These are phyloP conservation scores for Lasioglossum zephyrum DNA, from an alignment of 2,888 invertebrate genomes.

Conservation along the genomic window DNA sequence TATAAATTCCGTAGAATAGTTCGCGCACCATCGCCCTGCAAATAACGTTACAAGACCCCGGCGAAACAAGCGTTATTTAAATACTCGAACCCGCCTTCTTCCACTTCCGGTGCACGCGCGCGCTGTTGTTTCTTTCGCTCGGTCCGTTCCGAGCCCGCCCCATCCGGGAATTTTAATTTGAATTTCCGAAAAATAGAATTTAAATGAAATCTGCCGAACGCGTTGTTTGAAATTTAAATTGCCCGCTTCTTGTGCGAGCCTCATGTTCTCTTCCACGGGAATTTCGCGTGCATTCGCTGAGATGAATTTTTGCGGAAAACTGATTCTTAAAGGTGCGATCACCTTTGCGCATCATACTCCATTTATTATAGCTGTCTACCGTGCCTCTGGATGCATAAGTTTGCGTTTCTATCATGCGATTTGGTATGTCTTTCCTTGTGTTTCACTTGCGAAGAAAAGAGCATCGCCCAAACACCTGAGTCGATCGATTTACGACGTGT, in stretches of 20 bases:
- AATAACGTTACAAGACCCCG: slow-evolving; percentile 16
- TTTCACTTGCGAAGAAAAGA: too few relatives aligned
- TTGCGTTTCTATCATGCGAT: too few relatives aligned
- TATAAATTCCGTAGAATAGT: slow-evolving; percentile 44
- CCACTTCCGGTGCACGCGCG: background rate
- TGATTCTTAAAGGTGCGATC: background rate
- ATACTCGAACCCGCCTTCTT: slow-evolving; percentile 17
- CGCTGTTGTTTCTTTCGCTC: background rate
- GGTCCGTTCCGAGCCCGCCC: background rate
- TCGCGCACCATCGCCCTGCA: slow-evolving; percentile 22
- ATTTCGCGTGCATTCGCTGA: background rate
- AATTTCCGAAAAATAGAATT: background rate
- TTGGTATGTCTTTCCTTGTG: too few relatives aligned
- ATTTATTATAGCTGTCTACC: too few relatives aligned
- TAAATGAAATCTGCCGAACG: background rate
- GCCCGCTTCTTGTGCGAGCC: background rate
- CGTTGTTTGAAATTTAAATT: slow-evolving; percentile 2
- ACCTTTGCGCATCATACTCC: too few relatives aligned
- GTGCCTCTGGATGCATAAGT: too few relatives aligned
- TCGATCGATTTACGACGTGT: too few relatives aligned
- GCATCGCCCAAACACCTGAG: too few relatives aligned
- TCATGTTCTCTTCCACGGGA: background rate
- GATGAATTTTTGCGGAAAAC: background rate
- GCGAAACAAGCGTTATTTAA: slow-evolving; percentile 26
- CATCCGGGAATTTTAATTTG: slow-evolving; percentile 2